Conservation (phyloP, 2,797 vertebrate species). For the Malurus leucopterus region DNA sequence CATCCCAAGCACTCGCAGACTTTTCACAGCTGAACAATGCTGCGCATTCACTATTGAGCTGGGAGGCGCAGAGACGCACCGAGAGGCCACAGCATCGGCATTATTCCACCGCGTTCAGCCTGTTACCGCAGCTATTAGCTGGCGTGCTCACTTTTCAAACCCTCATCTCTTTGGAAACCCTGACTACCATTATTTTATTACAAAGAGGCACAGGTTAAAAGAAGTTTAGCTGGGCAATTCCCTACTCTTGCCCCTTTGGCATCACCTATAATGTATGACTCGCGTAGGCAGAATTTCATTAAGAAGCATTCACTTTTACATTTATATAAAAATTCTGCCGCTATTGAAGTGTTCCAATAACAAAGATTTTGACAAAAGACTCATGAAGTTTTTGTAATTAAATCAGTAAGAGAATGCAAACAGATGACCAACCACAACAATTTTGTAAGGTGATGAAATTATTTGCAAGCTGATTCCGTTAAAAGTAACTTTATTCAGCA, state of each 20-base stretch:
- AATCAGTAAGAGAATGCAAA: not conserved
- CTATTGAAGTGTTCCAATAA: not conserved
- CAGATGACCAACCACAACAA: not conserved
- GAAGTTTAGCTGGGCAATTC: not conserved
- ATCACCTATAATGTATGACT: not conserved
- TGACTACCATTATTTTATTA: slow-evolving; percentile 13
- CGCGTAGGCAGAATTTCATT: not conserved
- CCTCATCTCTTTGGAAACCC: slow-evolving; percentile 53
- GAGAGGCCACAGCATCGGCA: not conserved
- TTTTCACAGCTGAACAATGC: slow-evolving; percentile 42
- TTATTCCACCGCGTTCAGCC: slow-evolving; percentile 13
- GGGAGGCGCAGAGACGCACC: not conserved
- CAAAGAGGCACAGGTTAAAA: slow-evolving; percentile 54
- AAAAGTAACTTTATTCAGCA: not conserved
- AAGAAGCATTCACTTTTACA: not conserved
- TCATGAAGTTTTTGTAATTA: not conserved
- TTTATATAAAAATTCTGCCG: not conserved
- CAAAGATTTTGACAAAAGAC: not conserved
- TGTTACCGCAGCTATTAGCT: slow-evolving; percentile 41
- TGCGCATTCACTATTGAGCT: slow-evolving; percentile 16
- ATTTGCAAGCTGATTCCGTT: not conserved
- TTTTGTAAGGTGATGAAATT: no score
- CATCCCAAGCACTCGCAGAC: slow-evolving; percentile 6
- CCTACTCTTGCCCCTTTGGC: not conserved
- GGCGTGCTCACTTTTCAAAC: slow-evolving; percentile 44